Base-by-base conservation (phyloP, 2,797 vertebrate genomes). In the Dendrocincla fuliginosa region DNA sequence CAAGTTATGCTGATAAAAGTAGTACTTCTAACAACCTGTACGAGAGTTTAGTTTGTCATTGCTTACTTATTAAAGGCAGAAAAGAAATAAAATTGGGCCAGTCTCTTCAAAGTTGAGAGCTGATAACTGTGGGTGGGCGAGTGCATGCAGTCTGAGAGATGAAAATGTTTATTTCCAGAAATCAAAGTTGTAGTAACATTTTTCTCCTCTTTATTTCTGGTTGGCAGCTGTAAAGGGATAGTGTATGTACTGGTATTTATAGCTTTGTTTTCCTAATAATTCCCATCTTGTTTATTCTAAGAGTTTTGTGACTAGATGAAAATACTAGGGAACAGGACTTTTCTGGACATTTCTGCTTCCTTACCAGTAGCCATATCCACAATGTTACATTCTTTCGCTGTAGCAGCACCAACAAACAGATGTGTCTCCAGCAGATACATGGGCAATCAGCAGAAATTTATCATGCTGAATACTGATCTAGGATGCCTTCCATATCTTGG, bases 311-410 rank as follows among this genome's bases (percentile, higher is more conserved):
- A 28, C 24, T 18, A 1, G 14, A 33, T n/a, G n/a, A 59, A 85
- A 79, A 65, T 11, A 71, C 5, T 5, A 37, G 10, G 16, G 15
- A 84, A 33, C 1, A 5, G 39, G 17, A 47, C 11, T 49, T 78
- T 5, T 44, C 37, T 53, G 39, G 12, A 35, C 24, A 28, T 47
- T n/a, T 69, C 19, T 68, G 33, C 57, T 61, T 65, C 57, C 77
- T 81, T 71, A 56, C 25, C 8, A 16, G 10, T 10, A 65, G 32
- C 44, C 8, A 8, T 42, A 56, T 4, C 30, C 9, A 73, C 13
- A 28, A 3, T 0, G 3, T 63, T 70, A 22, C 0, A 0, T 37
- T 78, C 22, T 64, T 39, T 49, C 37, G 37, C 41, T n/a, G 3
- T 19, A 64, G 49, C 52, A 71, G 46, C 35, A 24, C n/a, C 52